phyloP scores from a whole-genome alignment of 2,888 invertebrate species.

The Colostygia pectinataria region DNA sequence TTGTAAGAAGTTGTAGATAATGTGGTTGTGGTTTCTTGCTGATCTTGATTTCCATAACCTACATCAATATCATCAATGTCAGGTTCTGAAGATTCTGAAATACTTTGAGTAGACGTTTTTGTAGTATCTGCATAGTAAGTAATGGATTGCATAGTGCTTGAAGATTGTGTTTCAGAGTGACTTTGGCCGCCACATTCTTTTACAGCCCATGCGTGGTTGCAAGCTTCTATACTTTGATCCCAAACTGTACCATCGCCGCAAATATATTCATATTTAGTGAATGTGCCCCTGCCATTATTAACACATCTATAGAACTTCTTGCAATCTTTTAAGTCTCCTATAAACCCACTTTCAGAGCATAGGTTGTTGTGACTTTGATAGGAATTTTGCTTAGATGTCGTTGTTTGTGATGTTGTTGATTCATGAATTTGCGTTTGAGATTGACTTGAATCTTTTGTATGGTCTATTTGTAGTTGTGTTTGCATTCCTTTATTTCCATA shows the following conservation, averaged over 20 bases:
- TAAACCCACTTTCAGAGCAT: conserved; percentile 80
- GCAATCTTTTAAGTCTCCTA: conserved; percentile 82
- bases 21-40: conserved; percentile 22
- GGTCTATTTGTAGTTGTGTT: conserved; percentile 58
- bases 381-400: conserved; percentile 10
- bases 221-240: conserved; percentile 81
- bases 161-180: conserved; percentile 23
- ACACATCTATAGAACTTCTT: conserved; percentile 88
- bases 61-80: conserved; percentile 38
- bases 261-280: conserved; percentile 78
- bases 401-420: conserved; percentile 36
- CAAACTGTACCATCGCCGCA: conserved; percentile 85
- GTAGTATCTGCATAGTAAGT: conserved; percentile 22
- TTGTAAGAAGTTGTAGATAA: conserved; percentile 29
- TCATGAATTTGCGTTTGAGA: conserved; percentile 48
- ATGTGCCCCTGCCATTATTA: conserved; percentile 68
- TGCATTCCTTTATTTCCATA: conserved; percentile 50
- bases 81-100: conserved; percentile 28
- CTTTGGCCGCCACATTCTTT: conserved; percentile 47
- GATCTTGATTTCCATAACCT: conserved; percentile 40
- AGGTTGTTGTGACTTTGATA: conserved; percentile 18
- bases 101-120: conserved; percentile 32
- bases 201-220: conserved; percentile 82
- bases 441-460: conserved; percentile 55
- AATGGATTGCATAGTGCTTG: conserved; percentile 26